Conservation (phyloP, 2,113 vertebrate genomes). For the Hydrolagus affinis region DNA sequence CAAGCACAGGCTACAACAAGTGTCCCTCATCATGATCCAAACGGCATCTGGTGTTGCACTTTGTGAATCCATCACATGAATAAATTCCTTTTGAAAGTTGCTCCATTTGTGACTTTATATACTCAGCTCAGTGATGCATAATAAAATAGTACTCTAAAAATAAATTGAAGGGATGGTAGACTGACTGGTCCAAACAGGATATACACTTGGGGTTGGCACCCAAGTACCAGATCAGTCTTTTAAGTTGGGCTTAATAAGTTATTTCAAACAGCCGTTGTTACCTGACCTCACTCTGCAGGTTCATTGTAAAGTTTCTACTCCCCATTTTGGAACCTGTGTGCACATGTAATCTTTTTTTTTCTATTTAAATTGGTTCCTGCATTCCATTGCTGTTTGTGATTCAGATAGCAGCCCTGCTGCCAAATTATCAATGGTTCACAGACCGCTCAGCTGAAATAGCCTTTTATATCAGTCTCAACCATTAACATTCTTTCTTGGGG, state of each 20-base stretch:
- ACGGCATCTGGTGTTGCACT: background rate
- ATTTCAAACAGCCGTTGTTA: background rate
- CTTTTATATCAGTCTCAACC: background rate
- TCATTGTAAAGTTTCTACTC: background rate
- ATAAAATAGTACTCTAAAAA: background rate
- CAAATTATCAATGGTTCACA: background rate
- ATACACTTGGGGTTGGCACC: background rate
- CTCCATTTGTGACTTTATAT: background rate
- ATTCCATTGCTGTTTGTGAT: background rate
- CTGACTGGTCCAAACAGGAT: background rate
- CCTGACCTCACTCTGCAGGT: background rate
- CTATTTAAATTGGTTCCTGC: constrained; percentile 1
- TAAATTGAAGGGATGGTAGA: background rate
- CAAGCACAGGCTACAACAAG: background rate
- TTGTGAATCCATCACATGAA: background rate
- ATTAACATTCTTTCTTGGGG: background rate
- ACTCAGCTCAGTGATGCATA: background rate
- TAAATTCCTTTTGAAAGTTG: background rate
- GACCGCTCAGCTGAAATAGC: background rate
- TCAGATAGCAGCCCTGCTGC: background rate
- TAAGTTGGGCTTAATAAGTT: background rate
- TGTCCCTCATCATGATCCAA: background rate
- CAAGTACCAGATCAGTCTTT: background rate
- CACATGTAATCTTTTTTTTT: background rate
- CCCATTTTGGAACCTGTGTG: background rate